These are phyloP conservation scores for Opisthocomus hoazin DNA, from an alignment of 2,113 vertebrate species.

Conservation along the genomic window DNA sequence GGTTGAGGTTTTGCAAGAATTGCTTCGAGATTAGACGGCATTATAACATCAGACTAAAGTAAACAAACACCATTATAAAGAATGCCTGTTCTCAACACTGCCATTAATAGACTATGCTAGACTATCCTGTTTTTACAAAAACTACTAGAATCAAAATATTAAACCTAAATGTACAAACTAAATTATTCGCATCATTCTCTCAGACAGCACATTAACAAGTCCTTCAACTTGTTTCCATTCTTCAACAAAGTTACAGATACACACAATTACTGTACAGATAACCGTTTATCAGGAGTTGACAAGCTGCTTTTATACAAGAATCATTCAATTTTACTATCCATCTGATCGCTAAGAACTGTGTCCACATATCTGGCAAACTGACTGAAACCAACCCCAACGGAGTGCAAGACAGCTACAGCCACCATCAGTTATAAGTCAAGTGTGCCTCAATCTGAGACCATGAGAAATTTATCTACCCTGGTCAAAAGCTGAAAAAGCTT, in stretches of 20 bases:
- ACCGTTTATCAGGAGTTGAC: not conserved
- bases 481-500: not conserved
- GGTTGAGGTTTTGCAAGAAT: not conserved
- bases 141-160: not conserved
- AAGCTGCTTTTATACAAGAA: not conserved
- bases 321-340: not conserved
- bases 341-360: not conserved
- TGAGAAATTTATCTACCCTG: not conserved
- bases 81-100: not conserved
- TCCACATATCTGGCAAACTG: not conserved
- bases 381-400: not conserved
- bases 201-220: not conserved
- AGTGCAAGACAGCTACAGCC: not conserved
- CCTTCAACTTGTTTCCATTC: not conserved
- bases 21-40: not conserved
- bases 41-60: not conserved
- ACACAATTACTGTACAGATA: not conserved
- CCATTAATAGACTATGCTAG: not conserved
- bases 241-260: not conserved
- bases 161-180: not conserved
- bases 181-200: not conserved
- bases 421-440: not conserved
- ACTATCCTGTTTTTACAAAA: not conserved
- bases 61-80: not conserved
- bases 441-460: not conserved